These are phyloP conservation scores for Myotis pilosus DNA, from an alignment of 2,797 vertebrate species.

Conservation along the genomic window DNA sequence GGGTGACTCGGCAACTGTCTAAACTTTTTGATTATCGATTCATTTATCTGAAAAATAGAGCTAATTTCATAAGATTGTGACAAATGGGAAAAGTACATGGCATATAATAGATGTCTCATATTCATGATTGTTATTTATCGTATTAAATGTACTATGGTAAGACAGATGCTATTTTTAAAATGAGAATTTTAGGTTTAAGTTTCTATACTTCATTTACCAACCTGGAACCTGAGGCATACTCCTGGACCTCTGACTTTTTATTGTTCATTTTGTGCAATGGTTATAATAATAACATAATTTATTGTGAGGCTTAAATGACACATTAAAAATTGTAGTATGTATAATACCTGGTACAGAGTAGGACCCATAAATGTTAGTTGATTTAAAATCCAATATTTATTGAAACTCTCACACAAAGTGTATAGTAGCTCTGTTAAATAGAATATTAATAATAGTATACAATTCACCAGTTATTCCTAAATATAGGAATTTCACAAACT, in stretches of 20 bases:
- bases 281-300: neutral
- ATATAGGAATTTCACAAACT: neutral
- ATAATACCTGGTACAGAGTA: neutral
- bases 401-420: neutral
- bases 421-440: neutral
- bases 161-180: neutral
- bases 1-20: neutral
- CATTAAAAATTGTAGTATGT: neutral
- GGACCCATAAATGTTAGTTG: neutral
- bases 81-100: neutral
- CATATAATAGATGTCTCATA: neutral
- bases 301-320: slow-evolving; percentile 10
- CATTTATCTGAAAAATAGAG: neutral
- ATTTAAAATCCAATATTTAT: slow-evolving; percentile 15
- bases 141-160: neutral
- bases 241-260: neutral
- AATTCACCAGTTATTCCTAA: neutral
- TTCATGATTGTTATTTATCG: neutral
- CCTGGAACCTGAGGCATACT: neutral
- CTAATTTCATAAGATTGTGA: neutral
- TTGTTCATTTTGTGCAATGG: neutral
- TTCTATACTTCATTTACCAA: neutral
- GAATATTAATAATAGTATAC: neutral
- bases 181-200: neutral
- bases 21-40: neutral